A percentile compares a stretch with the other conserved stretches of the same genome.
phyloP scores from a whole-genome alignment of 2,888 invertebrate species.

The Aelia acuminata region DNA sequence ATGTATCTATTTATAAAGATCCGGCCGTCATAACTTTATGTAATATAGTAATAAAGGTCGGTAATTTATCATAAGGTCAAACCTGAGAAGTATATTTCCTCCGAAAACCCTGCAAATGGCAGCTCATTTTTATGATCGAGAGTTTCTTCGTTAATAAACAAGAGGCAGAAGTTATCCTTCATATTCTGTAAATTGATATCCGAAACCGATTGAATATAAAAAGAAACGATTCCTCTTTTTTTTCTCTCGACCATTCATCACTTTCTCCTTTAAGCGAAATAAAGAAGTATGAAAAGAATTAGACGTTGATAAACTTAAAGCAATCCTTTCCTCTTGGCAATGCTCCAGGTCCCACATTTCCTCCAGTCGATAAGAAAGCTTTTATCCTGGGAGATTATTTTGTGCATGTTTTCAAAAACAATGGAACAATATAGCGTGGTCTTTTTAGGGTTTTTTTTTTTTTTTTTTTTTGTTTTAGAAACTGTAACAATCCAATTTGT shows the following conservation, averaged over 20 bases:
- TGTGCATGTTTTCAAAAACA: background rate
- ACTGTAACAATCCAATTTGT: no score
- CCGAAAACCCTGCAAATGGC: background rate
- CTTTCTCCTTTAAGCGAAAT: background rate
- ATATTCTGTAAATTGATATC: background rate
- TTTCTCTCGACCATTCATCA: background rate
- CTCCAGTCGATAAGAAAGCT: background rate
- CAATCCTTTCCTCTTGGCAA: background rate
- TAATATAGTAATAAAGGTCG: no score
- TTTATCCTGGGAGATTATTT: background rate
- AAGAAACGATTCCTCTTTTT: background rate
- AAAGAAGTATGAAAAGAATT: constrained; percentile 2
- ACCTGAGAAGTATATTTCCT: background rate
- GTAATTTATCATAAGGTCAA: no score
- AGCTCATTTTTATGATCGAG: background rate
- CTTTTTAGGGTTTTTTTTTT: background rate
- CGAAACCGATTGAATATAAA: background rate
- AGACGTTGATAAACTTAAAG: background rate
- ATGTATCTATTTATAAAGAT: no score
- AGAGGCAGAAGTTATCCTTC: background rate
- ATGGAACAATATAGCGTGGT: background rate
- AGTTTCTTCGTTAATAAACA: background rate
- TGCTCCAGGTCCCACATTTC: background rate
- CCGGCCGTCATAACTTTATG: no score
- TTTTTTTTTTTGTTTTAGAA: background rate